Conservation (phyloP, 2,888 invertebrate species). For the Beris chalybata region DNA sequence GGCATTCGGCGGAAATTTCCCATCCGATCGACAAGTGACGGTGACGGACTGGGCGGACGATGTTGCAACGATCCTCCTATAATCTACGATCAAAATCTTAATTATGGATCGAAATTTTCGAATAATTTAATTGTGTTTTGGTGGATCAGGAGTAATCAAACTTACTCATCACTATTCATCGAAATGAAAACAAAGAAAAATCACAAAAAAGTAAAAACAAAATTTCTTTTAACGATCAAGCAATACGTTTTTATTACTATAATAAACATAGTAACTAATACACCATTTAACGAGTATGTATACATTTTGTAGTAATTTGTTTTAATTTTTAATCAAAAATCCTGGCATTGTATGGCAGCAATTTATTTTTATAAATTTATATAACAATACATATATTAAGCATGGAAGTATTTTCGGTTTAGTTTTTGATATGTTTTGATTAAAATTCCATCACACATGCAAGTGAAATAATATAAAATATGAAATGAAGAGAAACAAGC, state of each 20-base stretch:
- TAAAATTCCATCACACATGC: constrained; percentile 18
- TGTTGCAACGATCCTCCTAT: constrained; percentile 23
- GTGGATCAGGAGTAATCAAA: no score
- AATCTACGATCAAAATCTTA: constrained; percentile 34
- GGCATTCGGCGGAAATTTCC: constrained; percentile 44
- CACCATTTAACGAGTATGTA: constrained; percentile 2
- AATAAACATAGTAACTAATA: constrained; percentile 23
- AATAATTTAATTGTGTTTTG: no score
- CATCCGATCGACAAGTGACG: constrained; percentile 46
- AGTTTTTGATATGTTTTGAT: background rate
- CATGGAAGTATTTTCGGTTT: constrained; percentile 1
- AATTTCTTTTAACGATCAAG: constrained; percentile 14
- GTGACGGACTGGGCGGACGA: constrained; percentile 43
- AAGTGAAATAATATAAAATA: constrained; percentile 8
- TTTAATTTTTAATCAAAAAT: constrained; percentile 1
- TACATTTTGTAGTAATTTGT: background rate
- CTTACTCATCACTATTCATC: no score
- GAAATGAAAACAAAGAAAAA: constrained; percentile 1
- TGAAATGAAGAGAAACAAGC: constrained; percentile 12
- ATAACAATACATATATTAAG: background rate
- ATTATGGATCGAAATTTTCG: constrained; percentile 32
- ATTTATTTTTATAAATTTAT: background rate
- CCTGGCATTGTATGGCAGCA: background rate
- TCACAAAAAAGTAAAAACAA: constrained; percentile 23
- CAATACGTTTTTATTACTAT: constrained; percentile 21